These are phyloP conservation scores for Scyliorhinus canicula DNA, from an alignment of 2,797 vertebrate genomes.

Conservation along the genomic window DNA sequence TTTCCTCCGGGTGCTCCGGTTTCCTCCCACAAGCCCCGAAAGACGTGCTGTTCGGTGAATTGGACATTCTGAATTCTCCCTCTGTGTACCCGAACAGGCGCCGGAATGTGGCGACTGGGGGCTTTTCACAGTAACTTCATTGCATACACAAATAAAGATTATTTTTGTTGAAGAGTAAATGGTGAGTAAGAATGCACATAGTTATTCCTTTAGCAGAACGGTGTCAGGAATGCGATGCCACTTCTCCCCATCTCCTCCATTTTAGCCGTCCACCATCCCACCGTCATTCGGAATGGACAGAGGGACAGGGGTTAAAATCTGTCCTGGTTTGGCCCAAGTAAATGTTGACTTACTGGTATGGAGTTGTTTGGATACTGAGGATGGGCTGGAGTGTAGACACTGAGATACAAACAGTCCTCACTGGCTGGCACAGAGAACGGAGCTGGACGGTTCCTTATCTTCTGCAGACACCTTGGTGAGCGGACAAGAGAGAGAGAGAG, in stretches of 20 bases:
- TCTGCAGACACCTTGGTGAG: neutral
- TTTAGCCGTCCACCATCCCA: neutral
- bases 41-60: no score
- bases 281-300: neutral
- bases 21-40: no score
- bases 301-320: neutral
- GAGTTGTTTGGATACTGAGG: neutral
- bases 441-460: fast-evolving
- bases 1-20: no score
- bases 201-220: neutral
- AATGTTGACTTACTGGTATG: neutral
- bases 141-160: no score
- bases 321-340: neutral
- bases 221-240: neutral
- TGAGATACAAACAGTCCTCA: slow-evolving; percentile 27
- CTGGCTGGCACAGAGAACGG: neutral
- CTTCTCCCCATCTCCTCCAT: neutral
- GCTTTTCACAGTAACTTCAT: no score
- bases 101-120: no score
- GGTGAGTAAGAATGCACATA: neutral
- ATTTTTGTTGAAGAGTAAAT: neutral
- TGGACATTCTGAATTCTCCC: no score
- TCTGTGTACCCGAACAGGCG: no score
- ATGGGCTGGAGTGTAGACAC: neutral
- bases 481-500: neutral